Conservation (phyloP, 2,888 invertebrate species). For the Dynastes hyllus region DNA sequence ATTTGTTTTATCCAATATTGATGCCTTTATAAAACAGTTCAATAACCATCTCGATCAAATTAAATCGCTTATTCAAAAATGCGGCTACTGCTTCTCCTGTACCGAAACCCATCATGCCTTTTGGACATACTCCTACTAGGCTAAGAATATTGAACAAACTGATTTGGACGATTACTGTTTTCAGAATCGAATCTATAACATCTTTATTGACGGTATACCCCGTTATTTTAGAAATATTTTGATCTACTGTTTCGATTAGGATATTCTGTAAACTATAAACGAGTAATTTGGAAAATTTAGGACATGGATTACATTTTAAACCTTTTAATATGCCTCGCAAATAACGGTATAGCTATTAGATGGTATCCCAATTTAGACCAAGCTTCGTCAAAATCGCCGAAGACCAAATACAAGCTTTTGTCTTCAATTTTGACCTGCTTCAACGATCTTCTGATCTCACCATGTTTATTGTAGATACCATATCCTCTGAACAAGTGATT, state of each 20-base stretch:
- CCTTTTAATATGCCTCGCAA: slow-evolving; percentile 18
- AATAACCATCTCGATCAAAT: slow-evolving; percentile 81
- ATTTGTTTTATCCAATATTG: not conserved
- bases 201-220: not conserved
- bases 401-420: slow-evolving; percentile 28
- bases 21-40: slow-evolving; percentile 71
- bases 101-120: slow-evolving; percentile 78
- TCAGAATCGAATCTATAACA: not conserved
- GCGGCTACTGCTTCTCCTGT: slow-evolving; percentile 93
- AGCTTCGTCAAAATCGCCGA: slow-evolving; percentile 17
- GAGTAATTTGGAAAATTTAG: not conserved
- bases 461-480: slow-evolving; percentile 26
- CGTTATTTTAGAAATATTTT: slow-evolving; percentile 47
- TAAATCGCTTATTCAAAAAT: slow-evolving; percentile 91
- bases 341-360: slow-evolving; percentile 21
- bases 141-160: slow-evolving; percentile 71
- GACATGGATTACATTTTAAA: not conserved
- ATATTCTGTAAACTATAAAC: slow-evolving; percentile 42
- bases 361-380: slow-evolving; percentile 24
- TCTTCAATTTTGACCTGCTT: not conserved
- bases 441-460: slow-evolving; percentile 9
- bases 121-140: slow-evolving; percentile 68
- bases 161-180: slow-evolving; percentile 75
- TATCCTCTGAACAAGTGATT: slow-evolving; percentile 37
- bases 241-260: not conserved